These are phyloP conservation scores for Rhyacophila evoluta DNA, from an alignment of 2,888 invertebrate genomes.

Conservation along the genomic window DNA sequence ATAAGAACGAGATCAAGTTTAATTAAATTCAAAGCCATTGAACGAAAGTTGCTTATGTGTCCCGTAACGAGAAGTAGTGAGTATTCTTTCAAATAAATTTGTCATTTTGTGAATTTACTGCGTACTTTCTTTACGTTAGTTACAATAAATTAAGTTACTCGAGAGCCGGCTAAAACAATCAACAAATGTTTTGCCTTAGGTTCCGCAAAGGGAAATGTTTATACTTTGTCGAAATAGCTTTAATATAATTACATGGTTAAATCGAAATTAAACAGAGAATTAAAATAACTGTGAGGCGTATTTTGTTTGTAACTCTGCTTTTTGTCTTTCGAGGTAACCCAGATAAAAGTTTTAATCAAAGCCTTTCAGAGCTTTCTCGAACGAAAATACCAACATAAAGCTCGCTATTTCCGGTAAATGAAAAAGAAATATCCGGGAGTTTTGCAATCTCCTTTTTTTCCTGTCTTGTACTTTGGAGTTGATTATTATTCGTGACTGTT, in stretches of 20 bases:
- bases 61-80: not conserved
- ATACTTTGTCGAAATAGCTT: not conserved
- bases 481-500: not conserved
- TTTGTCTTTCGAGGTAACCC: conserved; percentile 26
- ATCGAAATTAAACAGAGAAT: conserved; percentile 30
- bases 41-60: not conserved
- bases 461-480: not conserved
- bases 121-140: not conserved
- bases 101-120: not conserved
- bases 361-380: conserved; percentile 8
- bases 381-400: conserved; percentile 8
- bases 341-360: conserved; percentile 34
- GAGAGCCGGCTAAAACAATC: conserved; percentile 4
- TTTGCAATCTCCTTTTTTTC: conserved; percentile 8
- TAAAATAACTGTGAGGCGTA: conserved; percentile 25
- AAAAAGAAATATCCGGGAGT: conserved; percentile 28
- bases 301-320: conserved; percentile 17
- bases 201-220: conserved; percentile 10
- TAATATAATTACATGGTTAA: conserved; percentile 27
- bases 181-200: not conserved
- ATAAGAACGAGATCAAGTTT: conserved; percentile 1
- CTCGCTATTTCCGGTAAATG: conserved; percentile 26
- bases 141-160: conserved; percentile 9
- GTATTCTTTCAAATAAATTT: not conserved
- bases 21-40: not conserved